A percentile compares a stretch with the other conserved stretches of the same genome.
phyloP scores from a whole-genome alignment of 2,888 invertebrate genomes.

The Limnephilus lunatus region DNA sequence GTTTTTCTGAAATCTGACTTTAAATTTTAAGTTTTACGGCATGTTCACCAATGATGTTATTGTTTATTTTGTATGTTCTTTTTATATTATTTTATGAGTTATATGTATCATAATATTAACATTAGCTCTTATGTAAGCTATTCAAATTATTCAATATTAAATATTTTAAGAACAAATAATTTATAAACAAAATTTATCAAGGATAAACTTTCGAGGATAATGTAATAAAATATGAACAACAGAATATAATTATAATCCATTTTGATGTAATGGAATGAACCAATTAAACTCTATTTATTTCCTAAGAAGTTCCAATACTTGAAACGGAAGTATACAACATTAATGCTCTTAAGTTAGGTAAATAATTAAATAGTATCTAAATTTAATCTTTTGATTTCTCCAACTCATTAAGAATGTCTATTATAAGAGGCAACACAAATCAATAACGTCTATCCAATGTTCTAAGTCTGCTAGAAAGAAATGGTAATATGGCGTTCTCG shows the following conservation, averaged over 20 bases:
- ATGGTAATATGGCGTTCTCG: background rate
- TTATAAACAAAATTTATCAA: background rate
- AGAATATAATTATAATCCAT: background rate
- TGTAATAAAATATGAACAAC: background rate
- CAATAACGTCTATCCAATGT: background rate
- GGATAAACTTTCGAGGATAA: background rate
- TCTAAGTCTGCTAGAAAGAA: background rate
- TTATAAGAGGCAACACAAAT: background rate
- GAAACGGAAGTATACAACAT: background rate
- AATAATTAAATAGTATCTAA: background rate
- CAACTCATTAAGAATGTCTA: background rate
- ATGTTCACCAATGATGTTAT: background rate
- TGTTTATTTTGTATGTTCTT: background rate
- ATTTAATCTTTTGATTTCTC: background rate
- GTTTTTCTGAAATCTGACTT: background rate
- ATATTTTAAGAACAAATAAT: background rate
- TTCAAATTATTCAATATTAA: background rate
- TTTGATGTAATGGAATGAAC: background rate
- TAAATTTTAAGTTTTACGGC: background rate
- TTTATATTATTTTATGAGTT: background rate
- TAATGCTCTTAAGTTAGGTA: background rate
- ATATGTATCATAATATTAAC: background rate
- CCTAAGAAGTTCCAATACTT: background rate
- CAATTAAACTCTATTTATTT: background rate
- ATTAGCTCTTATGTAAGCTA: background rate